These are phyloP conservation scores for Platorchestia sp. DNA, from an alignment of 1,140 invertebrate species.

Conservation along the genomic window DNA sequence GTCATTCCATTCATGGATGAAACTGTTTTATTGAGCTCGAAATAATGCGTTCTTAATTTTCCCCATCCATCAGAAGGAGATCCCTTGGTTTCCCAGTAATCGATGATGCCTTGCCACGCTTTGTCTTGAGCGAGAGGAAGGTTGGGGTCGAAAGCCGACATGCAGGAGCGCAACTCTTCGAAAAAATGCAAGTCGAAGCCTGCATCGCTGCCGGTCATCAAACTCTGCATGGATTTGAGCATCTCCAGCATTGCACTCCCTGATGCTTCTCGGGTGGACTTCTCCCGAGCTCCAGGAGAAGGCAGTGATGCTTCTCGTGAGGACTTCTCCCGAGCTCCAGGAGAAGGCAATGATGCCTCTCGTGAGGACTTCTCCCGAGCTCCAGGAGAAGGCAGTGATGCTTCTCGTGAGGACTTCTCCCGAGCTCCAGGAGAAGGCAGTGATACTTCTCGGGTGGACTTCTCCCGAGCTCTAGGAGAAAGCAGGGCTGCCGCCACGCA, in stretches of 20 bases:
- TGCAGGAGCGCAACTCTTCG: conserved; percentile 4
- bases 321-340: no score
- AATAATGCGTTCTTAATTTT: background rate
- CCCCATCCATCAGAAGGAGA: conserved; percentile 5
- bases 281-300: background rate
- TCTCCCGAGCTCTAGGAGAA: no score
- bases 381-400: no score
- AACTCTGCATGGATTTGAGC: background rate
- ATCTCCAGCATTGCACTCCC: background rate
- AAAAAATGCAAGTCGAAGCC: conserved; percentile 10
- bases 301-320: no score
- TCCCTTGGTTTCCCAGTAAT: background rate
- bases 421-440: no score
- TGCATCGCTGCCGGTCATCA: background rate
- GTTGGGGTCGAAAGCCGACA: background rate
- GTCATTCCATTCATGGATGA: conserved; percentile 24
- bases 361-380: no score
- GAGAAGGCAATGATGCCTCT: no score
- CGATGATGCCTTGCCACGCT: conserved; percentile 46
- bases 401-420: no score
- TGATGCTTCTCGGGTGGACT: background rate
- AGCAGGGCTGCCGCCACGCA: background rate
- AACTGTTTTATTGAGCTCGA: background rate
- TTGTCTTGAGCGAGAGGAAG: conserved; percentile 25
- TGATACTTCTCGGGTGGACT: no score